Conservation (phyloP, 2,888 invertebrate species). For the Drosophila mimetica region DNA sequence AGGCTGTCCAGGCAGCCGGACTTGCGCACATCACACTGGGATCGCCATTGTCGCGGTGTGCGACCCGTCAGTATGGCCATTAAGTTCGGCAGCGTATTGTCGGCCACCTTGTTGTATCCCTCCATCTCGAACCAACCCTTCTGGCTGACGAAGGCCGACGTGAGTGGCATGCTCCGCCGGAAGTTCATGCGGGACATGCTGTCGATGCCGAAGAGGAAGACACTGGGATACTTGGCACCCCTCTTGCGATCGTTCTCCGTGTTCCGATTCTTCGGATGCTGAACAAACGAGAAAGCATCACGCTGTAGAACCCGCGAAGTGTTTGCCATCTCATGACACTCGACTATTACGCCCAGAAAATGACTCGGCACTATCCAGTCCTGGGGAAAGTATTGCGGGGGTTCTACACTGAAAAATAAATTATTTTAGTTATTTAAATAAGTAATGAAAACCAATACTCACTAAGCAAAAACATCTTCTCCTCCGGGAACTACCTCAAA, state of each 20-base stretch:
- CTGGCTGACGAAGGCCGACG: no score
- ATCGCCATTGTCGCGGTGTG: no score
- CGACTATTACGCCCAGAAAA: conserved; percentile 41
- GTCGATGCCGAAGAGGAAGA: no score
- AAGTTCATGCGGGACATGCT: no score
- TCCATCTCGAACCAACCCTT: no score
- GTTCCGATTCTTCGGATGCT: conserved; percentile 43
- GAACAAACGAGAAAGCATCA: conserved; percentile 86
- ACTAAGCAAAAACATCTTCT: conserved; percentile 24
- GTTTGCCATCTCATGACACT: conserved; percentile 42
- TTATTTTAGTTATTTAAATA: no score
- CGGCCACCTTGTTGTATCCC: no score
- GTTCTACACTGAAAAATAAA: not conserved
- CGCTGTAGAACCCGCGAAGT: conserved; percentile 67
- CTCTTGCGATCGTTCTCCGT: not conserved
- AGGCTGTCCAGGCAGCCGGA: no score
- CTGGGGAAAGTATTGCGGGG: not conserved
- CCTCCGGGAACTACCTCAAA: not conserved
- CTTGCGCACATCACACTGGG: no score
- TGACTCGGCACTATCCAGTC: conserved; percentile 19
- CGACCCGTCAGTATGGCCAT: no score
- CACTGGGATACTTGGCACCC: conserved; percentile 5
- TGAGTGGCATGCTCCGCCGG: no score
- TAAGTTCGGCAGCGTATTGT: no score
- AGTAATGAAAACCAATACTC: conserved; percentile 4